phyloP scores from a whole-genome alignment of 2,888 invertebrate species.

The Amphipoea oculea region DNA sequence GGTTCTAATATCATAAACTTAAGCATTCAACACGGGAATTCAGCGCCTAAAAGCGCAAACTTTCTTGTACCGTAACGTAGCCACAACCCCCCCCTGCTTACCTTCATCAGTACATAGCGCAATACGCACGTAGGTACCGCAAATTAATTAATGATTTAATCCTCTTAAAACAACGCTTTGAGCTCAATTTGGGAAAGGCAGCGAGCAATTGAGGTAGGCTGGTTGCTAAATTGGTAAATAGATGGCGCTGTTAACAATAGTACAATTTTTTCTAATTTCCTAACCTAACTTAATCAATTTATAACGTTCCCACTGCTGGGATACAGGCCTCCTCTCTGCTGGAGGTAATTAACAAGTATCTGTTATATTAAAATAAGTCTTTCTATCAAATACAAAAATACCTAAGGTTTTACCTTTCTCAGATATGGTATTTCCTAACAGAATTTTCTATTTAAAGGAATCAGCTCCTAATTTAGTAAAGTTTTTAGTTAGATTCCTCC shows the following conservation, averaged over 20 bases:
- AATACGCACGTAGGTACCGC: conserved; percentile 50
- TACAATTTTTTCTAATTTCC: background rate
- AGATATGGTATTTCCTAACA: background rate
- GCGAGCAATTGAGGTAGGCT: conserved; percentile 19
- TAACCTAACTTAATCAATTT: background rate
- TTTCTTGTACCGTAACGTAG: conserved; percentile 30
- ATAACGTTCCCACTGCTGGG: too few species aligned
- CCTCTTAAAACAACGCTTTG: conserved; percentile 67
- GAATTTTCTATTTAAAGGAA: background rate
- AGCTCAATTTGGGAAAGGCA: conserved; percentile 22
- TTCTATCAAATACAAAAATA: background rate
- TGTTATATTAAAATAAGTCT: background rate
- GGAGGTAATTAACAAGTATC: background rate
- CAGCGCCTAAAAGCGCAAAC: conserved; percentile 17
- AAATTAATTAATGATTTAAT: conserved; percentile 74
- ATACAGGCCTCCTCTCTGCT: too few species aligned
- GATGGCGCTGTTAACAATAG: conserved; percentile 20
- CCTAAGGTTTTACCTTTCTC: background rate
- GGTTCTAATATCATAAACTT: background rate
- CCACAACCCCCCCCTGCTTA: conserved; percentile 25
- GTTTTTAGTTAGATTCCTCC: background rate
- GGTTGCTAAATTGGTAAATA: background rate
- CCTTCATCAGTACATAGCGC: conserved; percentile 23
- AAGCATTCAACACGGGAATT: background rate
- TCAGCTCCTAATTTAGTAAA: background rate